Evolutionary conservation across 2,113 vertebrate genomes (phyloP), one percentile per base, ranked within the genome.

Genomic region (Amblyopsis rosae): DNA sequence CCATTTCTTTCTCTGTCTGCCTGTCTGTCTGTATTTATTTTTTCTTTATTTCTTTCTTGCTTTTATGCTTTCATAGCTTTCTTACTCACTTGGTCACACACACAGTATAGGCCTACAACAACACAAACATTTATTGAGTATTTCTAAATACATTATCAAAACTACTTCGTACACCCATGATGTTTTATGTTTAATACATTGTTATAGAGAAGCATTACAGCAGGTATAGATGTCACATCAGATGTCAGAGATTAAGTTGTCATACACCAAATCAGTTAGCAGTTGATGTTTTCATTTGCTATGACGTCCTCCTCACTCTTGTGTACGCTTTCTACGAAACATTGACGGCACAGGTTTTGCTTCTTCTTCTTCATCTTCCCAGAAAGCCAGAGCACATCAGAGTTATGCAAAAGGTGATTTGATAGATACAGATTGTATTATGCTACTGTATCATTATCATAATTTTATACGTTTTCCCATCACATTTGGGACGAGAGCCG

Each of bases 371-470:
- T 71, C 51, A 51, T 26, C 55, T 64, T 73, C 60, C 50, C 12
- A 32, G 60, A 66, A 62, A 69, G 74, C 66, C 8, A 17, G 70
- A 80, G 69, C 51, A 33, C 62, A 71, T 72, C 70, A 59, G 19
- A 70, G 81, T 67, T 68, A 79, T 83, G 67, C 62, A 76, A 73
- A 77, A 79, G 79, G 73, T 81, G 64, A 79, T 80, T 88, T 90
- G 87, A 91, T 88, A 83, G 77, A 89, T 86, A 87, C 87, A 80
- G 86, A 90, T 90, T 91, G 87, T 86, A 90, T 92, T 86, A 88
- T 72, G 64, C 78, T 66, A 72, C 68, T 79, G 67, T 73, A 89
- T 87, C 85, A 90, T 90, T 90, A 89, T 79, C 86, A 87, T 89
- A 83, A 90, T 90, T 85, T 90, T 80, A 88, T 19, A 70, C 80